Evolutionary conservation across 2,888 invertebrate genomes (phyloP), one percentile per base, ranked within the genome.

Genomic region (Polyommatus icarus): DNA sequence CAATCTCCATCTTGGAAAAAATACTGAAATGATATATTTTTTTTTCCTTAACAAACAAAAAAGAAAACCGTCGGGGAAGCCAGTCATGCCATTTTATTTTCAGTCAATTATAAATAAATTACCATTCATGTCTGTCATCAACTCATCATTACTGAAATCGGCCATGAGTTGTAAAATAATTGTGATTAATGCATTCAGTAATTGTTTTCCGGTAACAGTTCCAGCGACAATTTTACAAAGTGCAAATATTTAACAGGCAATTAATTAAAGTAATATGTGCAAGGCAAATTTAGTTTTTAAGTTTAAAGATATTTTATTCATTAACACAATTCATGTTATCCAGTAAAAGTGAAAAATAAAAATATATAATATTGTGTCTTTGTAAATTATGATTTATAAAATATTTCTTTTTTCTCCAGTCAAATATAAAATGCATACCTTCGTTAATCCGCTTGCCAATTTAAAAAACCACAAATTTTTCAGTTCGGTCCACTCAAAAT

Each of bases 391-490:
- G 36, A 36, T 36, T 36, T 6, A 6, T 36, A 36, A 32, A 36
- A 36, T 36, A 6, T 36, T 36, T 36, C 6, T 36, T 46, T 46
- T 46, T 46, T 46, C 46, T 3, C 3, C 2, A 61, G 10, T 61
- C 12, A 61, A 67, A 32, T 15, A 67, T 32, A 67, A 29, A 67
- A 67, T 18, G 29, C 67, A 67, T 67, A 67, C 67, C 67, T 67
- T 67, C 29, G 12, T 18, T 1, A 67, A 67, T 67, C 67, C 67
- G 15, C 15, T 32, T 67, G 29, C 10, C 67, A 18, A 32, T 67
- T 67, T 67, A 6, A 12, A 67, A 67, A 67, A 3, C 18, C 54
- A 54, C 54, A 54, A 54, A 1, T 54, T 54, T 54, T 5, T 15
- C 18, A 54, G 54, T 54, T 54, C 29, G 15, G 15, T 32, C 12